Evolutionary conservation across 2,888 invertebrate species (phyloP).

Genomic region (Apoda limacodes): DNA sequence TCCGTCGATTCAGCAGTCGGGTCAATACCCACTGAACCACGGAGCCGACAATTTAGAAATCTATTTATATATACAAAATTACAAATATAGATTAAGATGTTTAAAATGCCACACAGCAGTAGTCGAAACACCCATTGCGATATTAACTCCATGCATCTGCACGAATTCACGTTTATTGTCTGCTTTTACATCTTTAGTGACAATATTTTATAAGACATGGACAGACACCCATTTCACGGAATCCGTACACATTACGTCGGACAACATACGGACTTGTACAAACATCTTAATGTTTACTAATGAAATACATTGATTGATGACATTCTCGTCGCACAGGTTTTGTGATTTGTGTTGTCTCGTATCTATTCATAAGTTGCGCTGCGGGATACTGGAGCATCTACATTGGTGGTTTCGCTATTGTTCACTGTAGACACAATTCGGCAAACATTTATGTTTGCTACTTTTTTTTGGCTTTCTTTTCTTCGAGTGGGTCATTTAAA

Average conservation of each 20-base stretch:
- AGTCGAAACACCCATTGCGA: conserved; percentile 46
- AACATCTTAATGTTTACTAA: conserved; percentile 71
- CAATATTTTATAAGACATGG: conserved; percentile 50
- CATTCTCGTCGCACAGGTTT: conserved; percentile 48
- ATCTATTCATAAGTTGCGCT: conserved; percentile 61
- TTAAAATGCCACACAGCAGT: conserved; percentile 43
- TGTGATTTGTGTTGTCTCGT: conserved; percentile 36
- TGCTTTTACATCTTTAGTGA: conserved; percentile 19
- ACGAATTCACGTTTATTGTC: no score
- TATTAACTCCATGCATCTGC: conserved; percentile 23
- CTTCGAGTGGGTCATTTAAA: conserved; percentile 51
- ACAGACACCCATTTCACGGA: conserved; percentile 53
- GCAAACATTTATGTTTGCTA: conserved; percentile 43
- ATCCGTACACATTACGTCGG: conserved; percentile 43
- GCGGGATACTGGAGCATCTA: conserved; percentile 49
- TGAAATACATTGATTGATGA: conserved; percentile 67
- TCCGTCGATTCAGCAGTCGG: no score
- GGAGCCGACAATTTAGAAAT: no score
- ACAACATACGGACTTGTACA: conserved; percentile 64
- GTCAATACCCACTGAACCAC: no score
- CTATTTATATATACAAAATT: no score
- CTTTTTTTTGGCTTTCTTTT: conserved; percentile 36
- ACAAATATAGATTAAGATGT: no score
- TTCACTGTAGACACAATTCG: conserved; percentile 44
- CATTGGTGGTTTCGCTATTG: conserved; percentile 64